These are phyloP conservation scores for Acanthosepion esculentum DNA, from an alignment of 2,888 invertebrate species.

Conservation along the genomic window DNA sequence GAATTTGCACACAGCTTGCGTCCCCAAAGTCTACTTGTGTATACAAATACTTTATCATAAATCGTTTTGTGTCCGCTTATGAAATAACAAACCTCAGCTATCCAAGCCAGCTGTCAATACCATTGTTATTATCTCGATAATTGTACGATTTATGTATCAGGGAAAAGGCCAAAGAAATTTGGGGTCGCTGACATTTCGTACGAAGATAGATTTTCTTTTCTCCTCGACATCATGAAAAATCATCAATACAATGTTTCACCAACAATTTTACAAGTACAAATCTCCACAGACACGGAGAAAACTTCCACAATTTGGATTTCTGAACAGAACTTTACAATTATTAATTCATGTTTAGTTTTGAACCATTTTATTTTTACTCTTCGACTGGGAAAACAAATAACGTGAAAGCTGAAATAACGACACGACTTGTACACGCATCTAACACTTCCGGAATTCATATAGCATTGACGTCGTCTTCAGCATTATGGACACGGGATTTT, in stretches of 20 bases:
- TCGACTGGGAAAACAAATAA: no score
- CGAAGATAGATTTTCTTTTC: background rate
- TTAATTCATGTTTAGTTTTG: no score
- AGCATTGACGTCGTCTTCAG: no score
- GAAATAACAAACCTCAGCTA: background rate
- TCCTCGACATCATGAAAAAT: background rate
- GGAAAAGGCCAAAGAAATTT: background rate
- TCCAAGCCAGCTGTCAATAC: background rate
- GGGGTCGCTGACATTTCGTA: background rate
- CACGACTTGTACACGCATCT: no score
- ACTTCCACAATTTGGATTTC: no score
- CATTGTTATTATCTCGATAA: background rate
- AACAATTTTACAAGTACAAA: background rate
- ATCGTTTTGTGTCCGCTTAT: background rate
- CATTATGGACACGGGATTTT: no score
- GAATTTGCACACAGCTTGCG: background rate
- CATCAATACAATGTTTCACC: background rate
- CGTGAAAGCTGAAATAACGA: no score
- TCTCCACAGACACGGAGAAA: background rate
- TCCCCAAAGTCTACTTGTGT: background rate
- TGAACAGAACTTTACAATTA: no score
- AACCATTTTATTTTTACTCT: no score
- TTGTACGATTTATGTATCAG: background rate
- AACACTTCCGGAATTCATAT: no score
- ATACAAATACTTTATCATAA: background rate